phyloP scores from a whole-genome alignment of 2,113 vertebrate genomes.

The Notothenia coriiceps region DNA sequence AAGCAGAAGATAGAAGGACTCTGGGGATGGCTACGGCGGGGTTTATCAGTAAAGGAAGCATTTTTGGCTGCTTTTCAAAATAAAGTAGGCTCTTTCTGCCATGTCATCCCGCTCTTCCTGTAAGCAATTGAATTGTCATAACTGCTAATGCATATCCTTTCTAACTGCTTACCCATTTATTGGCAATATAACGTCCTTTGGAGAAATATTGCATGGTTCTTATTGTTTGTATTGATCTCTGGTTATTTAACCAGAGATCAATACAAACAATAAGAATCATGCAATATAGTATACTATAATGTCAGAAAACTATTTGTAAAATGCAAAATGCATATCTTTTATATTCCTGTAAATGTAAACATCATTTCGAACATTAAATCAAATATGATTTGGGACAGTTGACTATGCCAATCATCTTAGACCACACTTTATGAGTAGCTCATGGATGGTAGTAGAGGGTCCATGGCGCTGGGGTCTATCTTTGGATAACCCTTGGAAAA shows the following conservation, averaged over 20 bases:
- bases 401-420: neutral
- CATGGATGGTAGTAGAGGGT: neutral
- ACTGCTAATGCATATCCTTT: neutral
- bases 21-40: no score
- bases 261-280: no score
- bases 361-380: neutral
- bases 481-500: neutral
- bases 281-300: neutral
- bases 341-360: neutral
- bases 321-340: neutral
- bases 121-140: neutral
- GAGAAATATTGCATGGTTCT: neutral
- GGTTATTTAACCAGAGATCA: neutral
- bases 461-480: neutral
- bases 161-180: neutral
- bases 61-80: constrained; percentile 11
- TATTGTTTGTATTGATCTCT: neutral
- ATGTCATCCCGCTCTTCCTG: neutral
- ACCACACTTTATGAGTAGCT: neutral
- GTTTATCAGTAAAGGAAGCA: neutral
- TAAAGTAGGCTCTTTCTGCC: neutral
- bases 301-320: neutral
- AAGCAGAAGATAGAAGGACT: neutral
- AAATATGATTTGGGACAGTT: neutral
- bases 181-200: neutral